These are phyloP conservation scores for Drosophila willistoni DNA, from an alignment of 1,140 invertebrate species.

Conservation along the genomic window DNA sequence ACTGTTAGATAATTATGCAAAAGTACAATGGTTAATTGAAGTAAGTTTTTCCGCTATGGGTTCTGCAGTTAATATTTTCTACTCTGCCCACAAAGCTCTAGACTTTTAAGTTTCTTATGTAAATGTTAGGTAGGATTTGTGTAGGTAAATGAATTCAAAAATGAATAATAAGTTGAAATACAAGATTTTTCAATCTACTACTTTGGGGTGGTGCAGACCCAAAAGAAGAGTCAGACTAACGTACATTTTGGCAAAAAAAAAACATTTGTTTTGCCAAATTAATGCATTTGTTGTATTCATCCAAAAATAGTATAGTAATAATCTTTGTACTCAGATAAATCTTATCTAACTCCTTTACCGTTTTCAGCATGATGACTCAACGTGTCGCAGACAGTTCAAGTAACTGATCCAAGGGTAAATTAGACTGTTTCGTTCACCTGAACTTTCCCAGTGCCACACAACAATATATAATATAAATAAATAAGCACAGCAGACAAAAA, in stretches of 20 bases:
- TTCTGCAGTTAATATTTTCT: no score
- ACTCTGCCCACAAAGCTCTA: no score
- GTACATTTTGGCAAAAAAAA: not conserved
- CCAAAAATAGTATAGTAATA: not conserved
- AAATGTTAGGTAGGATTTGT: no score
- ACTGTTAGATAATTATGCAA: no score
- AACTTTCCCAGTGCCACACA: conserved; percentile 38
- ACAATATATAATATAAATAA: not conserved
- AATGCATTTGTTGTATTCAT: not conserved
- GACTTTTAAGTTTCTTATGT: no score
- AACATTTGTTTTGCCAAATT: not conserved
- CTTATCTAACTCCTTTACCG: conserved; percentile 25
- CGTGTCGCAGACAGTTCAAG: conserved; percentile 37
- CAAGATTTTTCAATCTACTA: no score
- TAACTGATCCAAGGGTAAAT: conserved; percentile 46
- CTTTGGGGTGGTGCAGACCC: no score
- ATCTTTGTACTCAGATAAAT: conserved; percentile 20
- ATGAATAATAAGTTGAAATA: no score
- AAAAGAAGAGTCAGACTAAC: no score
- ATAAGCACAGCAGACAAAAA: conserved; percentile 8
- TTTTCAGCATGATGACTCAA: conserved; percentile 8
- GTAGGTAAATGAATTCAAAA: no score
- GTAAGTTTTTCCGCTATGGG: no score
- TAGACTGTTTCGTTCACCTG: conserved; percentile 2
- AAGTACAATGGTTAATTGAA: no score